These are phyloP conservation scores for Phyllopteryx taeniolatus DNA, from an alignment of 2,113 vertebrate genomes.

Conservation along the genomic window DNA sequence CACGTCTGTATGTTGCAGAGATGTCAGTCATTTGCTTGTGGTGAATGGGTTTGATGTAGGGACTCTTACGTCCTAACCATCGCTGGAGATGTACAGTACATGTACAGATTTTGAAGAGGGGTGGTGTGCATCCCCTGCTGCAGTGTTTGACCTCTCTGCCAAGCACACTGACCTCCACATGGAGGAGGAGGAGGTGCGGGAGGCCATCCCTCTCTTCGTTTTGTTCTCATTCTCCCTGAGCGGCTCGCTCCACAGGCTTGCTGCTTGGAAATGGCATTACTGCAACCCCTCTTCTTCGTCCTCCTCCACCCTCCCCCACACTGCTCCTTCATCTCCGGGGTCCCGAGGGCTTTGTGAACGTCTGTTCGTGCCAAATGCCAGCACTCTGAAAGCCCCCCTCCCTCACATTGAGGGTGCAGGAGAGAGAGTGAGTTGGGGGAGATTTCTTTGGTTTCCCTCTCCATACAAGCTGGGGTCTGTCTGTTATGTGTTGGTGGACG, in stretches of 20 bases:
- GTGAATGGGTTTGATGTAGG: background rate
- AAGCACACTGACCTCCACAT: conserved; percentile 38
- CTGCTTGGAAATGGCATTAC: conserved; percentile 50
- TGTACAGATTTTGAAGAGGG: conserved; percentile 13
- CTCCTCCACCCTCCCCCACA: conserved; percentile 22
- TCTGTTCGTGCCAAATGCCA: conserved; percentile 75
- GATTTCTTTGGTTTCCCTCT: conserved; percentile 35
- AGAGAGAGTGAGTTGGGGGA: conserved; percentile 27
- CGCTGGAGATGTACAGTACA: conserved; percentile 23
- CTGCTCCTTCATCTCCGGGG: conserved; percentile 45
- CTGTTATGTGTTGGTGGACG: conserved; percentile 45
- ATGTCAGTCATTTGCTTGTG: background rate
- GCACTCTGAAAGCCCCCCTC: conserved; percentile 40
- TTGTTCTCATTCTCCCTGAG: conserved; percentile 42
- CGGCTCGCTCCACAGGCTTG: conserved; percentile 48
- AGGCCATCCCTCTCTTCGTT: conserved; percentile 20
- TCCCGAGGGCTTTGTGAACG: conserved; percentile 58
- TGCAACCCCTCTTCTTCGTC: conserved; percentile 25
- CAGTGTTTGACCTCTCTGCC: conserved; percentile 30
- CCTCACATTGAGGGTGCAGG: conserved; percentile 30
- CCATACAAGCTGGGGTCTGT: conserved; percentile 24
- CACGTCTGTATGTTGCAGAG: background rate
- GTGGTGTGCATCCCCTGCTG: conserved; percentile 9
- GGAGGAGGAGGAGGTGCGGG: conserved; percentile 17
- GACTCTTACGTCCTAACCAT: background rate